Evolutionary conservation across 2,888 invertebrate species (phyloP).

Genomic region (Polyploca ridens): DNA sequence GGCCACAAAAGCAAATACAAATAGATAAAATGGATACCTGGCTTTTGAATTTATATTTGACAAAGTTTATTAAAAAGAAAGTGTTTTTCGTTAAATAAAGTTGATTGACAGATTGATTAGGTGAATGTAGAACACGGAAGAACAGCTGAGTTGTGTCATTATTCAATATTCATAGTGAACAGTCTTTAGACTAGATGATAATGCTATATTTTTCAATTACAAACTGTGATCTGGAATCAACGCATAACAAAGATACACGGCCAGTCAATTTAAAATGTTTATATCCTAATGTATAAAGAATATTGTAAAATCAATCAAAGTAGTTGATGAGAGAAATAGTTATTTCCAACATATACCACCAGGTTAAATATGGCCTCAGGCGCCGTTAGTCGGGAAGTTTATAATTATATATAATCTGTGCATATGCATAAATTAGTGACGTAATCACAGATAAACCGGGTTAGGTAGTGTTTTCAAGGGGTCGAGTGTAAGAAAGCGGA

Average conservation of each 20-base stretch:
- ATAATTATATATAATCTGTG: not conserved
- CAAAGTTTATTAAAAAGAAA: too few relatives aligned
- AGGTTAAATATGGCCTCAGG: not conserved
- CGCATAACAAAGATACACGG: not conserved
- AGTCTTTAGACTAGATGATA: not conserved
- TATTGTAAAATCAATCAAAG: not conserved
- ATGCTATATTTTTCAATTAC: not conserved
- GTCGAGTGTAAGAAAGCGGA: constrained; percentile 1
- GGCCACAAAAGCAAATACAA: too few relatives aligned
- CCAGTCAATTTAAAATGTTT: not conserved
- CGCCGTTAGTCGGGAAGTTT: not conserved
- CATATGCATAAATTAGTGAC: constrained; percentile 6
- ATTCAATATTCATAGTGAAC: not conserved
- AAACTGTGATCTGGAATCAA: not conserved
- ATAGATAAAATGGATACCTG: too few relatives aligned
- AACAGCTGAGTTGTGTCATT: not conserved
- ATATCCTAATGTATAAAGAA: too few relatives aligned
- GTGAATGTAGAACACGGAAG: not conserved
- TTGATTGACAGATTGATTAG: too few relatives aligned
- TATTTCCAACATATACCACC: not conserved
- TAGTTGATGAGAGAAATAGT: not conserved
- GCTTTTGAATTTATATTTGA: too few relatives aligned
- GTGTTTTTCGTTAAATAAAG: too few relatives aligned
- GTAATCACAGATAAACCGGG: not conserved
- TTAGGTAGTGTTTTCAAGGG: not conserved